These are phyloP conservation scores for Zaprionus gabonicus DNA, from an alignment of 1,140 invertebrate species.

Conservation along the genomic window DNA sequence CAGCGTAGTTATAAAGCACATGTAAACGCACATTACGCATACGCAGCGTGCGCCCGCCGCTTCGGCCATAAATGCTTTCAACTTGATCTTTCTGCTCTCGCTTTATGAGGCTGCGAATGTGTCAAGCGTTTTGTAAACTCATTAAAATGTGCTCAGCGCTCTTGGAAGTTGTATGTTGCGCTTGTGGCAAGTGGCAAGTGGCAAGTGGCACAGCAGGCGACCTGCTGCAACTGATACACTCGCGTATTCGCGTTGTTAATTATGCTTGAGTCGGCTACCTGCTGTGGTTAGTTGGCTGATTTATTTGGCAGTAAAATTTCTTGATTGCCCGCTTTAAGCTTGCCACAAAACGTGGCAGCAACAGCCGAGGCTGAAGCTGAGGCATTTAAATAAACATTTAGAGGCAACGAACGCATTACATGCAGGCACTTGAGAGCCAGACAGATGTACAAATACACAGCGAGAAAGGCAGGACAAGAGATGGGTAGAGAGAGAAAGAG, in stretches of 20 bases:
- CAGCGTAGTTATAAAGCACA: not conserved
- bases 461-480: not conserved
- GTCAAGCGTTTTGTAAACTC: slow-evolving; percentile 82
- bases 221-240: slow-evolving; percentile 22
- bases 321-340: slow-evolving; percentile 68
- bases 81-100: slow-evolving; percentile 27
- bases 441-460: slow-evolving; percentile 63
- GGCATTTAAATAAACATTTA: slow-evolving; percentile 78
- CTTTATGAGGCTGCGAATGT: slow-evolving; percentile 73
- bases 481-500: not conserved
- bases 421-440: slow-evolving; percentile 64
- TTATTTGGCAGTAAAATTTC: slow-evolving; percentile 42
- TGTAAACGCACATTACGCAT: slow-evolving; percentile 65
- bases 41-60: slow-evolving; percentile 46
- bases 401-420: slow-evolving; percentile 55
- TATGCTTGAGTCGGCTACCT: slow-evolving; percentile 15
- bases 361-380: slow-evolving; percentile 39
- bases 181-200: slow-evolving; percentile 20
- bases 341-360: slow-evolving; percentile 32
- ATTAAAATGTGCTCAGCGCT: slow-evolving; percentile 70
- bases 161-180: slow-evolving; percentile 63
- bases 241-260: slow-evolving; percentile 32
- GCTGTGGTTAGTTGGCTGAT: slow-evolving; percentile 47
- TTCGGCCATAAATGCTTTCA: slow-evolving; percentile 24
- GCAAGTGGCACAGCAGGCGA: slow-evolving; percentile 6